A percentile compares a stretch with the other conserved stretches of the same genome.
phyloP scores from a whole-genome alignment of 2,888 invertebrate species.

The Sesia bembeciformis region DNA sequence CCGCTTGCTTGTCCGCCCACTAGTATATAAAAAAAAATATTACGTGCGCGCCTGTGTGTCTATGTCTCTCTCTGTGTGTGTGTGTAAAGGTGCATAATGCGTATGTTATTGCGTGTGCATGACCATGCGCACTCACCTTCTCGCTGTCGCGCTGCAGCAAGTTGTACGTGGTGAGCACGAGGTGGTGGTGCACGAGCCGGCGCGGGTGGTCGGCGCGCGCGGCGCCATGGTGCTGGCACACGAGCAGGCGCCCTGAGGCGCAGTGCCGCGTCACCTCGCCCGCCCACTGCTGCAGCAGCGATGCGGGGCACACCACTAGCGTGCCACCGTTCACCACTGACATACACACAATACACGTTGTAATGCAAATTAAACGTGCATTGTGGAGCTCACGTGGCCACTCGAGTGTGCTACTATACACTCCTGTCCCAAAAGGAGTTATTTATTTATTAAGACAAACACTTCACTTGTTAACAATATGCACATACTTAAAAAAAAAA shows the following conservation, averaged over 20 bases:
- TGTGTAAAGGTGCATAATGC: neutral
- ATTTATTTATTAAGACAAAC: too few relatives aligned
- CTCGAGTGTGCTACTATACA: too few relatives aligned
- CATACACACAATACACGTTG: too few relatives aligned
- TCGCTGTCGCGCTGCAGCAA: slow-evolving; percentile 78
- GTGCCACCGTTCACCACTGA: slow-evolving; percentile 78
- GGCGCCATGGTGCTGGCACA: slow-evolving; percentile 87
- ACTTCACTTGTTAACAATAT: too few relatives aligned
- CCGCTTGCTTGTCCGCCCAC: too few relatives aligned
- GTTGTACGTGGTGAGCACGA: slow-evolving; percentile 93
- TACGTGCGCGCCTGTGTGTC: too few relatives aligned
- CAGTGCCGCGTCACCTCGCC: slow-evolving; percentile 82
- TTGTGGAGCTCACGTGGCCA: too few relatives aligned
- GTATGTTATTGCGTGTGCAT: neutral
- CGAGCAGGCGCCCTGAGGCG: slow-evolving; percentile 73
- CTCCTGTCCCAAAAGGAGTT: too few relatives aligned
- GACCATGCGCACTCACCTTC: slow-evolving; percentile 27
- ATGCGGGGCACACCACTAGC: slow-evolving; percentile 94
- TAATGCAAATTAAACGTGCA: too few relatives aligned
- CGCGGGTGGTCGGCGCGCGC: slow-evolving; percentile 78
- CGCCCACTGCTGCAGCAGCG: slow-evolving; percentile 93
- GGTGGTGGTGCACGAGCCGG: slow-evolving; percentile 80
- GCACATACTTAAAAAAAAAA: too few relatives aligned
- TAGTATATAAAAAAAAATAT: too few relatives aligned
- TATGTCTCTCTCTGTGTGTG: too few relatives aligned